phyloP scores from a whole-genome alignment of 2,113 vertebrate genomes.

The Mastomys natalensis region DNA sequence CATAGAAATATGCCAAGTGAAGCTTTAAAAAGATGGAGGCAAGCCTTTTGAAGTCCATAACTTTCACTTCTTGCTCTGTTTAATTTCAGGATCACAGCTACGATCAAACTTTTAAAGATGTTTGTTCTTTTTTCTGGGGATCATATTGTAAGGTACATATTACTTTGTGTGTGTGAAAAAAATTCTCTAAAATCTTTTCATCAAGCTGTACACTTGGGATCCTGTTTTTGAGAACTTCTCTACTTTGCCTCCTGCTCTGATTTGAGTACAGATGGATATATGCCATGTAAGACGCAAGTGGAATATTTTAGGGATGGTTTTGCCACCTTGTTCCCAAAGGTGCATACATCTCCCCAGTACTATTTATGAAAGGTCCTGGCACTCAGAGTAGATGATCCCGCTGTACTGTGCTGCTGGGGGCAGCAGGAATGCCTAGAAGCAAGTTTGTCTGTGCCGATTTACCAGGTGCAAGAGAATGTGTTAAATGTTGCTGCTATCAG shows the following conservation, averaged over 20 bases:
- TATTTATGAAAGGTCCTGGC: neutral
- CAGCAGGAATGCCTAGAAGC: neutral
- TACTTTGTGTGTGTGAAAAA: neutral
- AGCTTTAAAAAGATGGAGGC: slow-evolving; percentile 30
- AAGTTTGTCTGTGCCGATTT: slow-evolving; percentile 17
- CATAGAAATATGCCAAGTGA: slow-evolving; percentile 48
- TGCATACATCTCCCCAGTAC: neutral
- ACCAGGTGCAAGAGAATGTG: slow-evolving; percentile 28
- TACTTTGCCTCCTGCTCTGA: neutral
- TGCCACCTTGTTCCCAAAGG: neutral
- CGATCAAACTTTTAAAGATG: slow-evolving; percentile 7
- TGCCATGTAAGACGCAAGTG: neutral
- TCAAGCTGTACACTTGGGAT: neutral
- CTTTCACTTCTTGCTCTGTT: slow-evolving; percentile 37
- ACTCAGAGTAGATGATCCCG: neutral
- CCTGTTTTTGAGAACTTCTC: neutral
- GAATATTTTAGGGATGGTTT: neutral
- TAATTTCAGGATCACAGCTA: slow-evolving; percentile 67
- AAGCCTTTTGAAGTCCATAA: slow-evolving; percentile 28
- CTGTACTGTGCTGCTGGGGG: neutral
- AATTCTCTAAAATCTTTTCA: neutral
- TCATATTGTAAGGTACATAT: neutral
- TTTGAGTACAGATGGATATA: neutral
- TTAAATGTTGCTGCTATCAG: slow-evolving; percentile 47
- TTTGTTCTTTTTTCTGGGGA: neutral